Evolutionary conservation across 2,797 vertebrate species (phyloP), one percentile per base, ranked within the genome.

Genomic region (Sebastes melanostomus): DNA sequence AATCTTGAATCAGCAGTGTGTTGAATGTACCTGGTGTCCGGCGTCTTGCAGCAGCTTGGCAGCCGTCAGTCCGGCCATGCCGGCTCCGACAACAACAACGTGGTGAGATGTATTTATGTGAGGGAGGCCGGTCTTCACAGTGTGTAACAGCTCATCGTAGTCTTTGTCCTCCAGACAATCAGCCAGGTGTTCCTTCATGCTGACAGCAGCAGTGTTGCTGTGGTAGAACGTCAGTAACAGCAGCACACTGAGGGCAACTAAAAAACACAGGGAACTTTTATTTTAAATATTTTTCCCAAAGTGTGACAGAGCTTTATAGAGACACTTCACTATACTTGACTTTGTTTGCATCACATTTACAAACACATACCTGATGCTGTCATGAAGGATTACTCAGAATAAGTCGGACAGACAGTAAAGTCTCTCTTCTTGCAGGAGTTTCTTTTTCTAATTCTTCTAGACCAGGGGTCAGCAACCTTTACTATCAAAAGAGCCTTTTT

Each of bases 131-230:
- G 13, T 22, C 11, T 77, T 52, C 9, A 83, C 73, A 0, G 91
- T 92, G 5, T 77, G 12, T 65, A 94, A 77, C 54, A 96, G 92
- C 12, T 84, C 25, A 0, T 85, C 10, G 0, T 96, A 96, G 91
- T 97, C 96, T 0, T 56, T 42, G 6, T 97, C 96, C 0, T 82
- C 42, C 69, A 96, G 78, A 80, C 96, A 96, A 1, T 91, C 85
- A 13, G 85, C 20, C 5, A 97, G 85, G 2, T 77, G 36, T 59
- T 92, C 66, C 6, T 81, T 72, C 27, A 65, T 2, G 13, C 29
- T 82, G 67, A 22, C 0, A 9, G 75, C 0, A 9, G 75, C 20
- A 2, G 69, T 3, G 0, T 1, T 2, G 13, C 3, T 25, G 60
- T 5, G 52, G 65, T 14, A 12, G 18, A 69, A 8, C 1, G 14